phyloP scores from a whole-genome alignment of 2,113 vertebrate genomes.

The Alethe diademata region DNA sequence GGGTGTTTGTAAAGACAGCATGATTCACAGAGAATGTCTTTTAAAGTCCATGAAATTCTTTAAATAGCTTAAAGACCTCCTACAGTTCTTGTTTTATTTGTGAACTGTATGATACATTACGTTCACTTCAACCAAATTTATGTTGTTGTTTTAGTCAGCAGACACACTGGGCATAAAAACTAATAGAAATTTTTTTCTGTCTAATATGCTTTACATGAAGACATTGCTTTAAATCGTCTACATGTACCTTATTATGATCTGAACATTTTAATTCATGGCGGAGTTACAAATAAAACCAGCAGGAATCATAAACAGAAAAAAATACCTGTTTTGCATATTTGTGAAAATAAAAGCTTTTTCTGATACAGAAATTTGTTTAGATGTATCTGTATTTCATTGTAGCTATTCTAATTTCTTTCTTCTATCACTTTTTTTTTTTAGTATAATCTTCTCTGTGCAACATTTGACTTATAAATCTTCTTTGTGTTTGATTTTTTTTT shows the following conservation, averaged over 20 bases:
- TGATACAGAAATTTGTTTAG: neutral
- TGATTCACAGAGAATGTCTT: constrained; percentile 21
- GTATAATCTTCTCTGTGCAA: neutral
- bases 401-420: neutral
- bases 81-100: constrained; percentile 34
- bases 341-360: constrained; percentile 25
- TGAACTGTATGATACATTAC: constrained; percentile 12
- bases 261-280: neutral
- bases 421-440: neutral
- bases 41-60: constrained; percentile 45
- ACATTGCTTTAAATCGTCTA: neutral
- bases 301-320: neutral
- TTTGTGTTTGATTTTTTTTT: neutral
- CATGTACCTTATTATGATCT: neutral
- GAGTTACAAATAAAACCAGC: neutral
- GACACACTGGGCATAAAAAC: neutral
- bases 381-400: neutral
- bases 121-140: neutral
- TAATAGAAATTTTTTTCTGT: neutral
- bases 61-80: constrained; percentile 44
- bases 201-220: neutral
- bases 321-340: neutral
- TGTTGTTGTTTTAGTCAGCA: constrained; percentile 14
- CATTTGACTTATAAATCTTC: neutral
- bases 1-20: neutral